Evolutionary conservation across 1,140 invertebrate genomes (phyloP).

Genomic region (Idris sp.): DNA sequence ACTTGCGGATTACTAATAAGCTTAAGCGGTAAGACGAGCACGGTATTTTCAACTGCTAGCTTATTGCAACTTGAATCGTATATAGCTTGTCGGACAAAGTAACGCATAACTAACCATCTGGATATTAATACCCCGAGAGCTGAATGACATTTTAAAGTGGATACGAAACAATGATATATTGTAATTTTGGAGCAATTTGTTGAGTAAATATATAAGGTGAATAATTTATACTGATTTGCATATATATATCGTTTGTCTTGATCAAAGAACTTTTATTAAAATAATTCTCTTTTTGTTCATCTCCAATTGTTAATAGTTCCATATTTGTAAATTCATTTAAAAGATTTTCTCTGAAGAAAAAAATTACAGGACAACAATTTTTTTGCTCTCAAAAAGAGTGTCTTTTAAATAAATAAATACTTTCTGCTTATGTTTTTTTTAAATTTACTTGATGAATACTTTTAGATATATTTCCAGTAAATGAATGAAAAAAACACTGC

Average conservation of each 20-base stretch:
- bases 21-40: conserved; percentile 41
- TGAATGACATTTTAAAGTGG: conserved; percentile 48
- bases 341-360: too few relatives aligned
- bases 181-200: conserved; percentile 46
- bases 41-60: conserved; percentile 34
- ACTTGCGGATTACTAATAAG: conserved; percentile 59
- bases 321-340: too few relatives aligned
- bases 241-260: conserved; percentile 36
- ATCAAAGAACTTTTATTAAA: too few relatives aligned
- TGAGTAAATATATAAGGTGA: conserved; percentile 28
- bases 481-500: too few relatives aligned
- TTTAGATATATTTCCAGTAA: too few relatives aligned
- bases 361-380: too few relatives aligned
- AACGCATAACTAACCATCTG: conserved; percentile 59
- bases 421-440: too few relatives aligned
- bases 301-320: too few relatives aligned
- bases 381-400: too few relatives aligned
- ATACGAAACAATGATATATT: conserved; percentile 42
- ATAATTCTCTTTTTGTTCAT: too few relatives aligned
- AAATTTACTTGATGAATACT: too few relatives aligned
- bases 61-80: conserved; percentile 48
- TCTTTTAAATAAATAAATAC: too few relatives aligned
- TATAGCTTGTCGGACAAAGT: conserved; percentile 44
- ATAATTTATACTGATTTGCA: conserved; percentile 38
- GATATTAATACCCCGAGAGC: conserved; percentile 52